These are phyloP conservation scores for Psettodes erumei DNA, from an alignment of 2,113 vertebrate genomes.

Conservation along the genomic window DNA sequence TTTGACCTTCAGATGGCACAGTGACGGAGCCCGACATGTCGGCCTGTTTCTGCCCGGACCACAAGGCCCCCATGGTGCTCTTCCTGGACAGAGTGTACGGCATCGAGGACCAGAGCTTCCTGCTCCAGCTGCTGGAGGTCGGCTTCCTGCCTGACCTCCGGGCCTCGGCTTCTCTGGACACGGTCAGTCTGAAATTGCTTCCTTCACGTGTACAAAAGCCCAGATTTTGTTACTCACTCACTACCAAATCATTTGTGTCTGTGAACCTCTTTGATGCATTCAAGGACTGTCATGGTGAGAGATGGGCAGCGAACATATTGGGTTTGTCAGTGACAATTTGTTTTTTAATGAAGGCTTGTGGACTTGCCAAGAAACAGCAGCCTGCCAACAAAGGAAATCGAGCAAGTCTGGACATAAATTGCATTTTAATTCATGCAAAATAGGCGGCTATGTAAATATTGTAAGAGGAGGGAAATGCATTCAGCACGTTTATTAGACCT, in stretches of 20 bases:
- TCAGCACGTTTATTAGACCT: too few relatives aligned
- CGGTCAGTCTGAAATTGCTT: slow-evolving; percentile 80
- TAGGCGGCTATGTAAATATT: too few relatives aligned
- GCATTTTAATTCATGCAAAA: too few relatives aligned
- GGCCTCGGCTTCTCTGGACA: slow-evolving; percentile 93
- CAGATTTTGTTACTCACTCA: background rate
- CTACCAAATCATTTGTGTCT: background rate
- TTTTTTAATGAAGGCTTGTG: too few relatives aligned
- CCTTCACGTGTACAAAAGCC: too few relatives aligned
- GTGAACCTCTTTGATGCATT: background rate
- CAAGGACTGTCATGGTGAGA: background rate
- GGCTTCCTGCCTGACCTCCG: slow-evolving; percentile 96
- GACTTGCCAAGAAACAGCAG: background rate
- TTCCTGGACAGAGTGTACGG: slow-evolving; percentile 98
- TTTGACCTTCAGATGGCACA: slow-evolving; percentile 86
- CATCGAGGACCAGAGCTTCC: slow-evolving; percentile 93
- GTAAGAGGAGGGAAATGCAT: too few relatives aligned
- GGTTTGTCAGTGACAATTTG: background rate
- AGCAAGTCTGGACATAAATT: background rate
- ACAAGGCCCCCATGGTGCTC: slow-evolving; percentile 97
- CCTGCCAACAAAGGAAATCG: background rate
- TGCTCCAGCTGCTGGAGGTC: slow-evolving; percentile 94
- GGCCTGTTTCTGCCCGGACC: slow-evolving; percentile 95
- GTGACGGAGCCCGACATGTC: slow-evolving; percentile 95
- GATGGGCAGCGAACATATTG: background rate